phyloP scores from a whole-genome alignment of 2,113 vertebrate genomes.

The Microtus ochrogaster region DNA sequence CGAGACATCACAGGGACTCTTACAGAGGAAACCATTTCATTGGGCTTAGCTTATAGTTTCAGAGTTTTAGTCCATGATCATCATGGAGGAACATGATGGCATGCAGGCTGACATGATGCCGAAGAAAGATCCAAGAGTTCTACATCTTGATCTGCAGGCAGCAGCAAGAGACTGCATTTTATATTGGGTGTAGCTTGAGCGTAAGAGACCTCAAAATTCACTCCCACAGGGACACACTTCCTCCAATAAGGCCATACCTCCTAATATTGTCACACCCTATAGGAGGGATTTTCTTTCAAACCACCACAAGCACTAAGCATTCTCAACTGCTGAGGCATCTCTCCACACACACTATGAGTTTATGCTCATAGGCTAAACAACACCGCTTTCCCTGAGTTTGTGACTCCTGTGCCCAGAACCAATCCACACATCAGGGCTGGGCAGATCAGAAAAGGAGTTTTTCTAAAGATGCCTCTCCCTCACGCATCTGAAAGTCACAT shows the following conservation, averaged over 20 bases:
- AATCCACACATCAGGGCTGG: rapidly evolving
- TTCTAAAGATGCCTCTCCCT: neutral
- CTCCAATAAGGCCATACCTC: neutral
- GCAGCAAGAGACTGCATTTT: no score
- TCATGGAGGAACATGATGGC: neutral
- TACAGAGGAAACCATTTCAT: neutral
- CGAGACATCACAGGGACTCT: neutral
- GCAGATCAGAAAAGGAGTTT: neutral
- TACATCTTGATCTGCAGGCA: neutral
- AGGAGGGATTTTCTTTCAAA: neutral
- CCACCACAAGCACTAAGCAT: neutral
- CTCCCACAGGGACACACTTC: neutral
- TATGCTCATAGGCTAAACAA: neutral
- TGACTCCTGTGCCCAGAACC: neutral
- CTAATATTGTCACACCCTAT: neutral
- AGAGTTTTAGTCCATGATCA: neutral
- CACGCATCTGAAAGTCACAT: neutral
- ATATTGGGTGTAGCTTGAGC: neutral
- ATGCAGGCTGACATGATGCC: no score
- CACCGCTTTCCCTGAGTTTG: neutral
- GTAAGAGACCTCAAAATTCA: neutral
- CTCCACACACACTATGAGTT: neutral
- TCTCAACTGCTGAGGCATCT: neutral
- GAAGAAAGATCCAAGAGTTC: neutral
- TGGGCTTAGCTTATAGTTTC: neutral